Evolutionary conservation across 2,113 vertebrate species (phyloP).

Genomic region (Grantiella picta): DNA sequence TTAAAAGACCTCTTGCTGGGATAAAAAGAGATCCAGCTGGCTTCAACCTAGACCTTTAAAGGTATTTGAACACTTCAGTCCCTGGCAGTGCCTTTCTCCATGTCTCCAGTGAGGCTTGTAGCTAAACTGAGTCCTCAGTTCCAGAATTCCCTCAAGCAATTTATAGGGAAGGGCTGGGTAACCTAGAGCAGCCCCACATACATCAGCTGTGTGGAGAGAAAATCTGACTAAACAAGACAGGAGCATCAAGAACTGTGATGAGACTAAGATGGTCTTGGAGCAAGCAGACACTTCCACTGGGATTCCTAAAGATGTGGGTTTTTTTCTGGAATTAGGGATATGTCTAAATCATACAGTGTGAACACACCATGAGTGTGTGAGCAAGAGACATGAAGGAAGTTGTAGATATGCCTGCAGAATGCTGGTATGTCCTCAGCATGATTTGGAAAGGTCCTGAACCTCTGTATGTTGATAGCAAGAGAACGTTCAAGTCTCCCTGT

Average conservation of each 20-base stretch:
- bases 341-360: background rate
- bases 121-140: background rate
- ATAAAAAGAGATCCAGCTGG: background rate
- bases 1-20: background rate
- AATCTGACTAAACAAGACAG: background rate
- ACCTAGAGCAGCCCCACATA: background rate
- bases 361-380: background rate
- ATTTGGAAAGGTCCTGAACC: background rate
- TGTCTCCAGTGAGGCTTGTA: background rate
- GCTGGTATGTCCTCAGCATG: background rate
- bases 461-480: background rate
- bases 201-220: background rate
- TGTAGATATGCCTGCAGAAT: background rate
- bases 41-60: background rate
- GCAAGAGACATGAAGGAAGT: background rate
- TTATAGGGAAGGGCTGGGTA: background rate
- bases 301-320: background rate
- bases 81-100: background rate
- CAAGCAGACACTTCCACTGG: background rate
- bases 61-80: background rate
- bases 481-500: background rate
- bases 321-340: background rate
- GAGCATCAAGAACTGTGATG: background rate
- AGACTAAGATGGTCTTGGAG: background rate
- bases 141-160: background rate